Conservation (phyloP, 2,113 vertebrate genomes). For the Oncorhynchus keta region DNA sequence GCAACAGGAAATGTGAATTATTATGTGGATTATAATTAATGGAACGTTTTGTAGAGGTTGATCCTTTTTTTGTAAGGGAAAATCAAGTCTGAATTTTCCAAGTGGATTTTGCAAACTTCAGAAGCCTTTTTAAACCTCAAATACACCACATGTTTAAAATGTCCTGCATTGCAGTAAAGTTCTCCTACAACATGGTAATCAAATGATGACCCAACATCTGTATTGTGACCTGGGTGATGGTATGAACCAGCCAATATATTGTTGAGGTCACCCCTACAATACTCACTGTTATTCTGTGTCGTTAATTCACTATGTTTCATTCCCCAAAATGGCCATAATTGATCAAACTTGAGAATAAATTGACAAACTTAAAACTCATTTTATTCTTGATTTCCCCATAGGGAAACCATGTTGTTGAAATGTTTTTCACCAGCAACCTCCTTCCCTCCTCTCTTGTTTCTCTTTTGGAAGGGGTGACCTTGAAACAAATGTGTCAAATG, state of each 20-base stretch:
- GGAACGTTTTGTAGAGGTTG: too few relatives aligned
- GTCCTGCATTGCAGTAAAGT: too few relatives aligned
- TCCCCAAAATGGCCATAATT: slow-evolving; percentile 21
- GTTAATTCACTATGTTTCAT: slow-evolving; percentile 5
- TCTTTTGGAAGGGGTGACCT: slow-evolving; percentile 34
- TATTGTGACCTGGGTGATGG: slow-evolving; percentile 2
- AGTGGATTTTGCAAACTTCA: too few relatives aligned
- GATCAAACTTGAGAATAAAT: slow-evolving; percentile 30
- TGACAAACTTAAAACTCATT: slow-evolving; percentile 40
- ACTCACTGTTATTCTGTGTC: slow-evolving; percentile 1
- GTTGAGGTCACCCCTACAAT: slow-evolving; percentile 14
- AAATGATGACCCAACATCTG: too few relatives aligned
- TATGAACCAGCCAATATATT: slow-evolving; percentile 16
- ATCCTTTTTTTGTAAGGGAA: too few relatives aligned
- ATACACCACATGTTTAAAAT: too few relatives aligned
- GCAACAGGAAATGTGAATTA: too few relatives aligned
- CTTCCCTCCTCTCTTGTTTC: slow-evolving; percentile 1
- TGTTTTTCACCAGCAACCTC: slow-evolving; percentile 28
- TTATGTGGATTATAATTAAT: too few relatives aligned
- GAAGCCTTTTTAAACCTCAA: too few relatives aligned
- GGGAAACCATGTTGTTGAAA: slow-evolving; percentile 43
- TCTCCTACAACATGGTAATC: too few relatives aligned
- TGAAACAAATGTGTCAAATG: slow-evolving; percentile 39
- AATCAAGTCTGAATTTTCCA: too few relatives aligned
- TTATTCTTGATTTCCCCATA: slow-evolving; percentile 37